Evolutionary conservation across 1,140 invertebrate genomes (phyloP).

Genomic region (Ylistrum balloti): DNA sequence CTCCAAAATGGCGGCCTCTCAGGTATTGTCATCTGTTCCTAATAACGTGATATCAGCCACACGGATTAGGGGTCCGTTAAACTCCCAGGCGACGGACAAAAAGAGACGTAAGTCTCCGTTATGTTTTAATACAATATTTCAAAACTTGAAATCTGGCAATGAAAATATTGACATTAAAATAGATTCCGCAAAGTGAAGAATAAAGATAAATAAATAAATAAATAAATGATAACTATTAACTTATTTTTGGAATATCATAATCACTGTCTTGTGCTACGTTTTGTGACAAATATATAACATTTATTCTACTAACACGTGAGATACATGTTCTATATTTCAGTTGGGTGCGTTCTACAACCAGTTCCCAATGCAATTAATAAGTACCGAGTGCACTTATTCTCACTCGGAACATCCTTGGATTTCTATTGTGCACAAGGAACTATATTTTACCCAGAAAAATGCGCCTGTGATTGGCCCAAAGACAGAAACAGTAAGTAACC

Average conservation of each 20-base stretch:
- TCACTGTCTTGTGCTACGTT: no score
- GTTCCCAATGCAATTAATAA: conserved; percentile 42
- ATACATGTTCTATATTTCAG: conserved; percentile 49
- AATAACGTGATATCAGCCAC: background rate
- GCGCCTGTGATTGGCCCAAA: conserved; percentile 51
- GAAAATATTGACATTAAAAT: no score
- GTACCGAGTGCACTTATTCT: conserved; percentile 48
- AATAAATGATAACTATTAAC: no score
- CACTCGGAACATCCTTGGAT: conserved; percentile 31
- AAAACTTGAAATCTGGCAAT: no score
- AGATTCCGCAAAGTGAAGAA: no score
- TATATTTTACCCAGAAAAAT: conserved; percentile 50
- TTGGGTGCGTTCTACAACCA: conserved; percentile 51
- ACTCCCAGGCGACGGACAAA: background rate
- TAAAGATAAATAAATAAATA: no score
- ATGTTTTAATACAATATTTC: no score
- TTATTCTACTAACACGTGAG: no score
- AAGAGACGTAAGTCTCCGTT: background rate
- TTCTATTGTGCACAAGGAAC: conserved; percentile 54
- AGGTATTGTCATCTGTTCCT: background rate
- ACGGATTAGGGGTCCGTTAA: background rate
- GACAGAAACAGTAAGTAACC: conserved; percentile 17
- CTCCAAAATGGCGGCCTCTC: background rate
- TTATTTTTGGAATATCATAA: no score
- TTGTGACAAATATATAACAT: no score